Evolutionary conservation across 1,140 invertebrate species (phyloP).

Genomic region (Sipha flava): DNA sequence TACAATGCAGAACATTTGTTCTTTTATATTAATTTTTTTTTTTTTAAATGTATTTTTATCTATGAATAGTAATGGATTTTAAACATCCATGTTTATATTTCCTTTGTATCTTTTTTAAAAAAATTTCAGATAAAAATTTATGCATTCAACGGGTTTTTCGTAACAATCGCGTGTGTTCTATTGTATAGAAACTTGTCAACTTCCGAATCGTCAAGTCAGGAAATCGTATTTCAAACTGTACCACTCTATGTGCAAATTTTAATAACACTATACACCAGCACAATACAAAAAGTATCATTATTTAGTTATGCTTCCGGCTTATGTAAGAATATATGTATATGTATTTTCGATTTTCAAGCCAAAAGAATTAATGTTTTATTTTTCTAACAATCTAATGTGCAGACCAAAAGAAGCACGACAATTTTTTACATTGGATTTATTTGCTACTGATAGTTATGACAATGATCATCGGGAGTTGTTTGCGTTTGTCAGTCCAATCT

Average conservation of each 20-base stretch:
- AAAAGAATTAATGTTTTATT: no score
- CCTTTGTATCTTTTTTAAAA: no score
- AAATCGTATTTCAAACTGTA: neutral
- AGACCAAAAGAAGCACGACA: neutral
- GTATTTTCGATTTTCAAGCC: no score
- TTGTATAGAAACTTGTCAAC: neutral
- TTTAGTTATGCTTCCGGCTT: neutral
- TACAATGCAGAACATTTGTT: no score
- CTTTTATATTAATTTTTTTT: no score
- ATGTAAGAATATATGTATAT: no score
- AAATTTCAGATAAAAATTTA: neutral
- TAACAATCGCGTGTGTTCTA: neutral
- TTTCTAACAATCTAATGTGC: neutral
- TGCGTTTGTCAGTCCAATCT: neutral
- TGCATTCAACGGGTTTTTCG: neutral
- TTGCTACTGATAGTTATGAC: neutral
- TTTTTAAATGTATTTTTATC: no score
- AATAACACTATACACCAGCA: neutral
- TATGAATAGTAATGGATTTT: no score
- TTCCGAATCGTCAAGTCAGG: neutral
- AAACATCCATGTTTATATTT: no score
- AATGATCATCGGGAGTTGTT: neutral
- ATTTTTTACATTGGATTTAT: neutral
- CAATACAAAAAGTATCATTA: neutral
- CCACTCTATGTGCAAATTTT: neutral